phyloP scores from a whole-genome alignment of 2,113 vertebrate species.

The Sterrhoptilus dennistouni region DNA sequence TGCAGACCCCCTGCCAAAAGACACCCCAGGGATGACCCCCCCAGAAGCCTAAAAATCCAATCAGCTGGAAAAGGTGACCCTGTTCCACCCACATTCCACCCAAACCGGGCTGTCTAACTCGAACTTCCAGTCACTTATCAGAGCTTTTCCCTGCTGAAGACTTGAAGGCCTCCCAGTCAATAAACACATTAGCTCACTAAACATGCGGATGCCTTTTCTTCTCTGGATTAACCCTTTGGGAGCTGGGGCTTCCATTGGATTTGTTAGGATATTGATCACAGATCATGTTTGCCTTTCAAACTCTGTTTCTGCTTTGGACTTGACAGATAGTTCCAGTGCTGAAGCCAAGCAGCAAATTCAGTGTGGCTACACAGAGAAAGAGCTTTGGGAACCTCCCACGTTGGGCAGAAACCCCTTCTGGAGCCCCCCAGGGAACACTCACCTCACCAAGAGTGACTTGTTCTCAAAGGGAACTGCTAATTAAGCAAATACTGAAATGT shows the following conservation, averaged over 20 bases:
- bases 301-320: constrained; percentile 68
- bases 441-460: background rate
- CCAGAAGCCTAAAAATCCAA: background rate
- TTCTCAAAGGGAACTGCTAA: background rate
- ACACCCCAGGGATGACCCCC: too few relatives aligned
- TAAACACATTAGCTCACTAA: constrained; percentile 83
- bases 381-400: background rate
- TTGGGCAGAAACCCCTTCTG: background rate
- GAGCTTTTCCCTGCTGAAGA: constrained; percentile 67
- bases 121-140: constrained; percentile 15
- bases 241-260: constrained; percentile 81
- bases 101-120: background rate
- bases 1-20: background rate
- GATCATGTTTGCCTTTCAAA: constrained; percentile 79
- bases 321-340: constrained; percentile 71
- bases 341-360: constrained; percentile 64
- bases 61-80: background rate
- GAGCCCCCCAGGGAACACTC: background rate
- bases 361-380: constrained; percentile 8
- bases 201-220: constrained; percentile 79
- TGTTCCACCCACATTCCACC: background rate
- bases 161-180: constrained; percentile 76
- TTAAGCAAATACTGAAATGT: background rate
- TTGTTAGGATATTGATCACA: constrained; percentile 86
- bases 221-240: constrained; percentile 83